Evolutionary conservation across 2,113 vertebrate genomes (phyloP), one percentile per base, ranked within the genome.

Genomic region (Ellobius talpinus): DNA sequence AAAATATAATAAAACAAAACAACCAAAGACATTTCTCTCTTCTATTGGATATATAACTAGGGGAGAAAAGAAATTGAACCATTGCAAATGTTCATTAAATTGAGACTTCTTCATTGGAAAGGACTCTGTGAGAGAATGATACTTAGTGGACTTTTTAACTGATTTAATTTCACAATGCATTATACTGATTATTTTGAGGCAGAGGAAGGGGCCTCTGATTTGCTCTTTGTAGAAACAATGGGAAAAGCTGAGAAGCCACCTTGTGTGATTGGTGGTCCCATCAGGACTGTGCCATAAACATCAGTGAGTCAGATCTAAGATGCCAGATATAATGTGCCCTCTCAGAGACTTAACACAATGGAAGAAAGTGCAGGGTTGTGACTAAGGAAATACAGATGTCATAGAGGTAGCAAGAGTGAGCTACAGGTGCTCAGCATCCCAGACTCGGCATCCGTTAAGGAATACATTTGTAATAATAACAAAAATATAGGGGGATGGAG

Each of bases 181-280:
- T 36, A 19, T 58, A 13, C 3, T 58, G 68, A 85, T 47, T 61
- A 88, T 50, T 47, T 47, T 10, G 24, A 79, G 19, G 23, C 29
- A 76, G 26, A 2, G 0, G 14, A 79, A 29, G 52, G 0, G 1
- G 26, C 6, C 26, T 12, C 5, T 26, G 17, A 36, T 58, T 79
- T 87, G 58, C 4, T 73, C n/a, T 68, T 72, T 47, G 9, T 42
- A 7, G 12, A 74, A 42, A 33, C 65, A 65, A 33, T 5, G 8
- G 9, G 6, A 29, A 79, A 66, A n/a, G 16, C 21, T 5, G 50
- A 16, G 3, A 9, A 33, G 4, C 7, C 0, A 4, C 7, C 29
- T 45, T 2, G 16, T 2, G 3, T 2, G 7, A 45, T 33, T 7
- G 16, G 10, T 0, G 4, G 14, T 21, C 9, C 2, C 36, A 14